A percentile compares a stretch with the other conserved stretches of the same genome.
phyloP scores from a whole-genome alignment of 2,888 invertebrate species.

The Hypomecis atomaria region DNA sequence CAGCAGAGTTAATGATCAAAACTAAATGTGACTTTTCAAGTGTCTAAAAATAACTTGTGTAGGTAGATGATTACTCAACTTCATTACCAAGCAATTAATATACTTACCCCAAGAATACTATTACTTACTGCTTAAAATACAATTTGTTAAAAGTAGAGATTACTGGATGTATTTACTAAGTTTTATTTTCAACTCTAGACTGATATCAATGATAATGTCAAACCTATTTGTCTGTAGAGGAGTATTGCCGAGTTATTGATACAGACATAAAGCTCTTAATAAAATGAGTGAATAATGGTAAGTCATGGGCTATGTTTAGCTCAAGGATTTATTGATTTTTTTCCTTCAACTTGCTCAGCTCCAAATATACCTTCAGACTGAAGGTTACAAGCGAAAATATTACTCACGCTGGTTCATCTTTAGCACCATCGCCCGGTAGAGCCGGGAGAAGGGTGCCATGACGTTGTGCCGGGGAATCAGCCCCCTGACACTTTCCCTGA shows the following conservation, averaged over 20 bases:
- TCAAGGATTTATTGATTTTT: constrained; percentile 7
- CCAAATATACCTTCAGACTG: background rate
- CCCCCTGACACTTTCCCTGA: constrained; percentile 14
- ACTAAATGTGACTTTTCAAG: no score
- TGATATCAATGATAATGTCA: no score
- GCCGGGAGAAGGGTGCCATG: constrained; percentile 75
- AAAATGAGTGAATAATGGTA: background rate
- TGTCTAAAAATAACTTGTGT: no score
- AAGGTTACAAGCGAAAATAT: background rate
- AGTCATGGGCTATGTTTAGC: background rate
- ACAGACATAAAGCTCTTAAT: background rate
- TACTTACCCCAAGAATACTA: no score
- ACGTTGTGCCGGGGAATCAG: constrained; percentile 56
- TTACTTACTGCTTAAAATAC: background rate
- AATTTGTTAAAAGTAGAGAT: background rate
- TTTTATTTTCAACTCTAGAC: no score
- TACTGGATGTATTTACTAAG: background rate
- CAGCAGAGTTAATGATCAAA: no score
- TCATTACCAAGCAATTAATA: no score
- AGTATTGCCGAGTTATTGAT: background rate
- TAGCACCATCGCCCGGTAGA: constrained; percentile 79
- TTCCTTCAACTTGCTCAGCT: background rate
- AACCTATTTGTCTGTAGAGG: background rate
- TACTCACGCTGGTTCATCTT: constrained; percentile 80
- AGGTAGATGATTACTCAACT: no score